A percentile compares a stretch with the other conserved stretches of the same genome.
Evolutionary conservation across 1,140 invertebrate genomes (phyloP).

Genomic region (Hesperophylax magnus): DNA sequence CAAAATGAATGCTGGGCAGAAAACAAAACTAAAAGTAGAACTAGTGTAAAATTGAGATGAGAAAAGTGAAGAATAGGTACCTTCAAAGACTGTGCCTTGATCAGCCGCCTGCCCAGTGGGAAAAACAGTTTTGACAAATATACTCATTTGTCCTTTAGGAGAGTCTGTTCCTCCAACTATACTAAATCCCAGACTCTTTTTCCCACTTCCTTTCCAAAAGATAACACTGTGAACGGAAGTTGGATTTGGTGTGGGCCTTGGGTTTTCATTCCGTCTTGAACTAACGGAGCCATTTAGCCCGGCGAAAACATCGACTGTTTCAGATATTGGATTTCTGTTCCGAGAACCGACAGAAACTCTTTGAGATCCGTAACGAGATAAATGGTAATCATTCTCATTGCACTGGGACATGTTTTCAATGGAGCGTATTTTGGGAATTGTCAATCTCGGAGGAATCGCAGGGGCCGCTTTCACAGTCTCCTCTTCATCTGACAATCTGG

Average conservation of each 20-base stretch:
- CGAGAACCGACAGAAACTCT: constrained; percentile 26
- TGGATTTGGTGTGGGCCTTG: constrained; percentile 29
- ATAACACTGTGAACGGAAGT: constrained; percentile 64
- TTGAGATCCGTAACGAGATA: constrained; percentile 39
- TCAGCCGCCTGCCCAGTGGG: constrained; percentile 81
- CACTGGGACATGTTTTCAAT: constrained; percentile 17
- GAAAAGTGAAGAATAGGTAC: constrained; percentile 66
- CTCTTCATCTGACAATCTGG: constrained; percentile 44
- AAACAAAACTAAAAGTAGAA: not conserved
- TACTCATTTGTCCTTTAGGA: constrained; percentile 83
- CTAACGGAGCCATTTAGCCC: not conserved
- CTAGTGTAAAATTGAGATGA: not conserved
- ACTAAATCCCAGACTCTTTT: constrained; percentile 82
- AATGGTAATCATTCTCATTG: constrained; percentile 29
- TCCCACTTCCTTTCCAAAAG: constrained; percentile 86
- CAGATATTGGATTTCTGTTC: constrained; percentile 13
- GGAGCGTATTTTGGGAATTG: constrained; percentile 27
- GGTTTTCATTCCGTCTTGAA: constrained; percentile 14
- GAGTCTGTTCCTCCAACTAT: constrained; percentile 86
- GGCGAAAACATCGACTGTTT: constrained; percentile 41
- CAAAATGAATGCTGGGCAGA: not conserved
- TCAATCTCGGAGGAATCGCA: constrained; percentile 16
- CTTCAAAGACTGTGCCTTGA: constrained; percentile 84
- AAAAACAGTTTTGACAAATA: constrained; percentile 89
- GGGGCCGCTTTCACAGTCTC: constrained; percentile 22